Evolutionary conservation across 2,797 vertebrate genomes (phyloP).

Genomic region (Premnoplex brunnescens): DNA sequence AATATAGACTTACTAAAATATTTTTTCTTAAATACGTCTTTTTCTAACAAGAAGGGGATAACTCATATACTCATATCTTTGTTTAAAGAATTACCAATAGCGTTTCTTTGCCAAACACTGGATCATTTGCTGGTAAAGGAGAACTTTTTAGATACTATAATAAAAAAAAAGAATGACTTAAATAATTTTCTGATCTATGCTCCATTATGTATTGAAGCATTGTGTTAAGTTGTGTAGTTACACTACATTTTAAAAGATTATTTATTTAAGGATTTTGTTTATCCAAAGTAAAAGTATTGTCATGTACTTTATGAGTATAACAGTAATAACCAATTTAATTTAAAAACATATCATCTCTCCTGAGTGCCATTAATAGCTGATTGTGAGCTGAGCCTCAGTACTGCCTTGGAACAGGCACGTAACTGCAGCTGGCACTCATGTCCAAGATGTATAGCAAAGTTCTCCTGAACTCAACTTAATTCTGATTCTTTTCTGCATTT

Average conservation of each 20-base stretch:
- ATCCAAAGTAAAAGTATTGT: neutral
- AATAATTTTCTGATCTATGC: neutral
- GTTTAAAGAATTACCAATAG: neutral
- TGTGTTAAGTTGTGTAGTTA: neutral
- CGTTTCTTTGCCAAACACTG: neutral
- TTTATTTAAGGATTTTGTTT: conserved; percentile 11
- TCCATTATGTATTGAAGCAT: neutral
- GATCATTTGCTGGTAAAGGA: neutral
- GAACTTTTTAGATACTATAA: neutral
- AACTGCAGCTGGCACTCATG: neutral
- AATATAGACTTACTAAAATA: neutral
- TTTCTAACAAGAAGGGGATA: conserved; percentile 34
- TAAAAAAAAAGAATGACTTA: neutral
- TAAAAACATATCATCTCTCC: neutral
- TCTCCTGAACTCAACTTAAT: neutral
- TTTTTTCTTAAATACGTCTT: neutral
- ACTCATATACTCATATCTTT: neutral
- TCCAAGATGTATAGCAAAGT: neutral
- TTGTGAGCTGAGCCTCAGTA: neutral
- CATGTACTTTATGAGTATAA: neutral
- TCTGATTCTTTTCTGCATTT: neutral
- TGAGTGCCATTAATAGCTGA: neutral
- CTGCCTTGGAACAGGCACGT: neutral
- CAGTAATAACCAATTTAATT: neutral
- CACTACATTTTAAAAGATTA: neutral